phyloP scores from a whole-genome alignment of 1,140 invertebrate species.

The Euura saliciscinereae region DNA sequence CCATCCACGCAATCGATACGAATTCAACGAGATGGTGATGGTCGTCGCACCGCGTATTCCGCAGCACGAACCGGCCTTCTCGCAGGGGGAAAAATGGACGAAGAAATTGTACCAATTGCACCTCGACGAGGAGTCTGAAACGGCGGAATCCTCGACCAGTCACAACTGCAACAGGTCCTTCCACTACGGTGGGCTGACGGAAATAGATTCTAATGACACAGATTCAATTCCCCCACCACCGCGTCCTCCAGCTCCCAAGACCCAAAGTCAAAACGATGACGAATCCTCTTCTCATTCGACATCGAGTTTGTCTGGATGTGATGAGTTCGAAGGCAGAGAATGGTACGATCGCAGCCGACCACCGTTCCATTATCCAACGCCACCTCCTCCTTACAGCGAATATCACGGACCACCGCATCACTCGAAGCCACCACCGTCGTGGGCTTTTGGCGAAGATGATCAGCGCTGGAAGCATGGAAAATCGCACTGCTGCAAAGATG shows the following conservation, averaged over 20 bases:
- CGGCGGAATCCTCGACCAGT: no score
- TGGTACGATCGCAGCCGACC: no score
- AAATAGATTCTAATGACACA: not conserved
- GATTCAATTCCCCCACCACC: not conserved
- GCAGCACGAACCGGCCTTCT: not conserved
- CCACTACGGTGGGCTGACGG: not conserved
- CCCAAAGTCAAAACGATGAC: not conserved
- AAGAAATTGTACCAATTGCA: not conserved
- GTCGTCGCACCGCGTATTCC: slow-evolving; percentile 7
- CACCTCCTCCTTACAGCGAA: not conserved
- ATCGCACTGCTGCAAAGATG: not conserved
- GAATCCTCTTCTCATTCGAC: not conserved
- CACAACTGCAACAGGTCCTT: not conserved
- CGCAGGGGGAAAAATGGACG: not conserved
- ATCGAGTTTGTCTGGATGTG: no score
- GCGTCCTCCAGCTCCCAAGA: not conserved
- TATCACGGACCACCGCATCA: not conserved
- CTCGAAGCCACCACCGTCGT: not conserved
- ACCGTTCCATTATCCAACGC: no score
- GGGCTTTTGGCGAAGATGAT: not conserved
- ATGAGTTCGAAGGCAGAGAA: no score
- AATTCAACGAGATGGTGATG: not conserved
- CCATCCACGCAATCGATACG: not conserved
- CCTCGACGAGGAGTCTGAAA: not conserved
- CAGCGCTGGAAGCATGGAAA: not conserved